Evolutionary conservation across 2,113 vertebrate genomes (phyloP), one percentile per base, ranked within the genome.

Genomic region (Thamnaconus septentrionalis): DNA sequence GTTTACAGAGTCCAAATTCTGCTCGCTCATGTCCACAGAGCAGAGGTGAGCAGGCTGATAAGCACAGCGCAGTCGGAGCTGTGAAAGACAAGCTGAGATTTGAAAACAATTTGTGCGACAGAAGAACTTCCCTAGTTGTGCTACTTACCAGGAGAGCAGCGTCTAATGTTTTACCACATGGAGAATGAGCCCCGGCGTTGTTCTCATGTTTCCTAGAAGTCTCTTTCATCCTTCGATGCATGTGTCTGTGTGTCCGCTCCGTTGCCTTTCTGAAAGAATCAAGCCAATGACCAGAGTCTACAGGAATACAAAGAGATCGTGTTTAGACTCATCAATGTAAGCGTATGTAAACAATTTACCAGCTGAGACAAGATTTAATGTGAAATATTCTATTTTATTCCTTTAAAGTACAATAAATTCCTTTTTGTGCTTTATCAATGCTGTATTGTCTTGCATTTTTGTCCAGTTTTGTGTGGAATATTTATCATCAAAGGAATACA

Each of bases 1-100:
- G 66, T 91, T 90, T 88, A 96, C 94, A 76, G 85, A 80, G 52
- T 77, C 80, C 55, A 96, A 81, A 39, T 90, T 88, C 76, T 87
- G 87, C 59, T 91, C 90, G 5, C 90, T 95, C 68, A 96, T 79
- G 10, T 94, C 82, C 55, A 94, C 70, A 6, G 59, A 89, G 83
- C 91, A 94, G 48, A 96, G 86, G 8, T 96, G 92, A 1, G 91
- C 91, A 0, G 95, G 93, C 5, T 83, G 80, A 49, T 83, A 89
- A 53, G 93, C 91, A 62, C 60, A 64, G 62, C 93, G 92, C 52
- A 91, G 81, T 54, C 65, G 86, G 68, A 96, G 89, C 95, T 95
- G 61, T 54, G 87, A 84, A 12, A 6, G 12, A 60, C 66, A 57
- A 52, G 0, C 8, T 0, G 39, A 8, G 18, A n/a, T 64, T 40